Evolutionary conservation across 1,140 invertebrate species (phyloP).

Genomic region (Leptopilina boulardi): DNA sequence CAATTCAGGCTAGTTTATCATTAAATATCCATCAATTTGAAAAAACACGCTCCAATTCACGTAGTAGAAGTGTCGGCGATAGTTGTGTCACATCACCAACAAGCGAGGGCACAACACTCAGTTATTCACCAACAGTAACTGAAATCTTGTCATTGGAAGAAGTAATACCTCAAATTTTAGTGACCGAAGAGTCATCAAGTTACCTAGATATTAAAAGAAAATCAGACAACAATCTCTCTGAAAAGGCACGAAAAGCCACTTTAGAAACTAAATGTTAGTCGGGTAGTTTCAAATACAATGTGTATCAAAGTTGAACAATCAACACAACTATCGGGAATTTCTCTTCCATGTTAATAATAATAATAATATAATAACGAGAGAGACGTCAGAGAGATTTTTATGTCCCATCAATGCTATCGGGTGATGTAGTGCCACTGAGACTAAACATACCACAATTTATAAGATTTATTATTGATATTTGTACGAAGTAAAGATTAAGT

Average conservation of each 20-base stretch:
- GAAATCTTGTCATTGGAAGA: slow-evolving; percentile 66
- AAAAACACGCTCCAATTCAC: slow-evolving; percentile 55
- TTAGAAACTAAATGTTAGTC: slow-evolving; percentile 68
- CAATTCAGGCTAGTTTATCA: slow-evolving; percentile 62
- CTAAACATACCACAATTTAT: slow-evolving; percentile 63
- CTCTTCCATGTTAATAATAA: slow-evolving; percentile 52
- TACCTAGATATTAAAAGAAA: slow-evolving; percentile 50
- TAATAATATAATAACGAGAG: neutral
- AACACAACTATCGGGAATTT: slow-evolving; percentile 37
- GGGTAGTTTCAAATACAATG: slow-evolving; percentile 1
- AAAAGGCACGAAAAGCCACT: slow-evolving; percentile 58
- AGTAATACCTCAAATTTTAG: slow-evolving; percentile 52
- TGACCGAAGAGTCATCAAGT: slow-evolving; percentile 49
- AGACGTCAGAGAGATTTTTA: slow-evolving; percentile 51
- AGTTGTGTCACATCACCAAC: slow-evolving; percentile 70
- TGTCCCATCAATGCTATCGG: slow-evolving; percentile 45
- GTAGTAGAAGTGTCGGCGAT: slow-evolving; percentile 65
- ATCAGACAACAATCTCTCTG: slow-evolving; percentile 52
- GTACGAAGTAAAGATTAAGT: slow-evolving; percentile 49
- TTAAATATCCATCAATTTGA: slow-evolving; percentile 62
- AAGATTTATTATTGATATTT: slow-evolving; percentile 63
- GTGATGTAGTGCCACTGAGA: slow-evolving; percentile 65
- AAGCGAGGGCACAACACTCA: slow-evolving; percentile 68
- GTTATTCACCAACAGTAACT: slow-evolving; percentile 66
- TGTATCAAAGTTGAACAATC: neutral